phyloP scores from a whole-genome alignment of 2,888 invertebrate genomes.

The Drosophila algonquin region DNA sequence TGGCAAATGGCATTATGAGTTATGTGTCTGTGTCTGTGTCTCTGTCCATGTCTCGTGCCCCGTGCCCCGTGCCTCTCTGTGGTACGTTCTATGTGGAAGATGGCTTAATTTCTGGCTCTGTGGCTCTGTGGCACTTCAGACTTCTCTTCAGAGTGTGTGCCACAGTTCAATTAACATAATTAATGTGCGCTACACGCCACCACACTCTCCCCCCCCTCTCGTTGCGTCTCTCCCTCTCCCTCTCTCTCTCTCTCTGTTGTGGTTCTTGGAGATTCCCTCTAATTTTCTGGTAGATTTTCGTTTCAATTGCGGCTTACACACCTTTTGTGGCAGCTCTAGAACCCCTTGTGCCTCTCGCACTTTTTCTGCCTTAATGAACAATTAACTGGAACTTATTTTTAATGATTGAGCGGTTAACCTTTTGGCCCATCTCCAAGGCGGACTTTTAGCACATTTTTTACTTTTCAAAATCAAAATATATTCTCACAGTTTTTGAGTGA shows the following conservation, averaged over 20 bases:
- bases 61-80: not conserved
- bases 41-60: not conserved
- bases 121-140: constrained; percentile 27
- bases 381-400: constrained; percentile 35
- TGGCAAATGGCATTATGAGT: constrained; percentile 70
- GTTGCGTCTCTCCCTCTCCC: constrained; percentile 2
- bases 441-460: not conserved
- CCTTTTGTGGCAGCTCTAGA: constrained; percentile 24
- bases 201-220: constrained; percentile 2
- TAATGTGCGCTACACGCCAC: constrained; percentile 56
- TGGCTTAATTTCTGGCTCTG: constrained; percentile 30
- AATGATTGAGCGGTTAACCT: not conserved
- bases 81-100: constrained; percentile 9
- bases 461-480: too few species aligned
- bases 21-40: constrained; percentile 53
- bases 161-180: constrained; percentile 75
- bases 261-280: constrained; percentile 23
- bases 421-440: not conserved
- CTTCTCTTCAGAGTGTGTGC: constrained; percentile 35
- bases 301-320: constrained; percentile 32
- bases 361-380: constrained; percentile 20
- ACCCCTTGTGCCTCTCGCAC: constrained; percentile 15
- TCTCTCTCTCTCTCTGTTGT: not conserved
- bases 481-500: not conserved
- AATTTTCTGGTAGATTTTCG: constrained; percentile 27